Evolutionary conservation across 2,797 vertebrate genomes (phyloP).

Genomic region (Cheracebus regulus): DNA sequence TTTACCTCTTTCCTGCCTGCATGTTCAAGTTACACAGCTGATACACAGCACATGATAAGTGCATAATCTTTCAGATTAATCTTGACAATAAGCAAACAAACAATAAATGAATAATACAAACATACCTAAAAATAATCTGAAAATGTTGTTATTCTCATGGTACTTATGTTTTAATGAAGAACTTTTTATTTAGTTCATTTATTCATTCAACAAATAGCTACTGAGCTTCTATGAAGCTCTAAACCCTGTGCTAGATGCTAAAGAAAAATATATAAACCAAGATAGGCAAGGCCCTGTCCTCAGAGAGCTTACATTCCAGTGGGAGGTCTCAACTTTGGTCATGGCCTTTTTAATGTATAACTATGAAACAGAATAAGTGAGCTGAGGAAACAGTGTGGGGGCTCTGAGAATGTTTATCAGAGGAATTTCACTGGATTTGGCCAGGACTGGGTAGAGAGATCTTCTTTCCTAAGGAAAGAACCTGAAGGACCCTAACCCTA

Average conservation of each 20-base stretch:
- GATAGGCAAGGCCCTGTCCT: neutral
- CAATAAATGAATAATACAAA: neutral
- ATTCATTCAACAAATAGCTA: neutral
- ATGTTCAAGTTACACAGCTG: neutral
- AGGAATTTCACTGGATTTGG: neutral
- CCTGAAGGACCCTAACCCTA: neutral
- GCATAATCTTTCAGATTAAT: neutral
- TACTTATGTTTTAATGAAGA: neutral
- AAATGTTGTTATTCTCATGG: neutral
- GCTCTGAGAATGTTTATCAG: neutral
- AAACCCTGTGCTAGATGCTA: neutral
- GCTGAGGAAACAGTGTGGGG: neutral
- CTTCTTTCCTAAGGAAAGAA: neutral
- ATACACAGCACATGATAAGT: neutral
- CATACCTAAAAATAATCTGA: neutral
- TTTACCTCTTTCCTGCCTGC: neutral
- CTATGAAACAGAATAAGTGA: neutral
- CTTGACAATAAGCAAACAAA: neutral
- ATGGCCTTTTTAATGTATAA: neutral
- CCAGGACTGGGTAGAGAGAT: neutral
- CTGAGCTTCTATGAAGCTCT: neutral
- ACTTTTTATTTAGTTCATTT: neutral
- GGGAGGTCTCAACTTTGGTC: neutral
- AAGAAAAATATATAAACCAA: neutral
- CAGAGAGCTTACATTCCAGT: neutral